phyloP scores from a whole-genome alignment of 2,113 vertebrate genomes.

The Rattus rattus region DNA sequence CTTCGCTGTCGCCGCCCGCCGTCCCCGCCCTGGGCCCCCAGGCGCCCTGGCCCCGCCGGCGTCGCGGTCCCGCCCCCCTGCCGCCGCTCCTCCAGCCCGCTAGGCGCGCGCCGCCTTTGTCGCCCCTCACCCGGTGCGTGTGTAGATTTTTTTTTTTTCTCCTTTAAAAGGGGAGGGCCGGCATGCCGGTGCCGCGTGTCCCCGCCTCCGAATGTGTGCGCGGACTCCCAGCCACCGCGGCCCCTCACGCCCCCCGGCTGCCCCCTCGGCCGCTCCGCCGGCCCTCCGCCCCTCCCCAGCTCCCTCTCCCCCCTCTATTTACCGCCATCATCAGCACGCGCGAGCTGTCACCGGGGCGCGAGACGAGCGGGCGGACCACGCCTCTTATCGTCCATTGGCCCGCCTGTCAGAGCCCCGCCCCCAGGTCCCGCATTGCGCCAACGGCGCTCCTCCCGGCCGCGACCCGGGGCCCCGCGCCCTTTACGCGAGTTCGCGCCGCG shows the following conservation, averaged over 20 bases:
- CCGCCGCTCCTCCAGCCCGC: slow-evolving; percentile 73
- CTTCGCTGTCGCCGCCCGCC: slow-evolving; percentile 52
- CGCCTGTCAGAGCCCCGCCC: slow-evolving; percentile 71
- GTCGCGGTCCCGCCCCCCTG: slow-evolving; percentile 74
- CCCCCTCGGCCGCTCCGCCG: slow-evolving; percentile 46
- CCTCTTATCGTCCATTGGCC: slow-evolving; percentile 80
- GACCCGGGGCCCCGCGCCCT: background rate
- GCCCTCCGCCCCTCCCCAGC: slow-evolving; percentile 57
- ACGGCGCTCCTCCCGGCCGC: slow-evolving; percentile 61
- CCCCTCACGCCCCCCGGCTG: slow-evolving; percentile 41
- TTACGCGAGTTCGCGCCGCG: slow-evolving; percentile 60
- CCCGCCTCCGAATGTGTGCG: slow-evolving; percentile 73
- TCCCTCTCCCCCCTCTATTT: slow-evolving; percentile 86
- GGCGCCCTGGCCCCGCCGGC: slow-evolving; percentile 61
- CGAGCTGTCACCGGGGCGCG: slow-evolving; percentile 90
- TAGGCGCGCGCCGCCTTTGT: slow-evolving; percentile 79
- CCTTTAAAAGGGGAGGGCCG: slow-evolving; percentile 74
- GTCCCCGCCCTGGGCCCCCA: slow-evolving; percentile 51
- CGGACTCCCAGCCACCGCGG: slow-evolving; percentile 43
- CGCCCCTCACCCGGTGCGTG: slow-evolving; percentile 78
- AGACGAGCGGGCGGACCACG: slow-evolving; percentile 83
- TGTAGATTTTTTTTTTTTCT: slow-evolving; percentile 60
- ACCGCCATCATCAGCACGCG: slow-evolving; percentile 92
- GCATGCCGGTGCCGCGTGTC: slow-evolving; percentile 60
- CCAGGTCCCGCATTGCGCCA: slow-evolving; percentile 70